phyloP scores from a whole-genome alignment of 2,888 invertebrate species.

The Blera fallax region DNA sequence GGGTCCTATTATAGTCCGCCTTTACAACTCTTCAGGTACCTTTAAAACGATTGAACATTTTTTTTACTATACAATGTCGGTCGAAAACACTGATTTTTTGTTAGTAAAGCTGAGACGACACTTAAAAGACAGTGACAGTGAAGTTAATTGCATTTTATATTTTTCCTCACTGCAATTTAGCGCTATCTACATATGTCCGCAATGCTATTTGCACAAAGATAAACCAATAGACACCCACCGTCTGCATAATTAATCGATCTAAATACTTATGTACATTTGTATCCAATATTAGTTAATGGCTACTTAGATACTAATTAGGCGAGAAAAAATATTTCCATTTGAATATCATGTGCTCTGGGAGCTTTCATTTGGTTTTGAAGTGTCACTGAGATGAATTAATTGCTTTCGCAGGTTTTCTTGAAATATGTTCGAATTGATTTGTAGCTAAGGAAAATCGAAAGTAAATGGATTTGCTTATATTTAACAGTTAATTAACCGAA shows the following conservation, averaged over 20 bases:
- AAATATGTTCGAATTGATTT: neutral
- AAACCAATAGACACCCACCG: neutral
- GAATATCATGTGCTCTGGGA: neutral
- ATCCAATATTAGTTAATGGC: neutral
- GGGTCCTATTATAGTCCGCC: too few relatives aligned
- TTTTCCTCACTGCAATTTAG: neutral
- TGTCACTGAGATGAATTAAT: neutral
- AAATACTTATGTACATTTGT: neutral
- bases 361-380: neutral
- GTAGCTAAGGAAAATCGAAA: neutral
- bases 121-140: neutral
- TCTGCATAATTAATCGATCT: neutral
- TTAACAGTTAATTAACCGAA: neutral
- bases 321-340: neutral
- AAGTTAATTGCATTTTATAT: neutral
- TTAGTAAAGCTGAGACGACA: neutral
- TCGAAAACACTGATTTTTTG: neutral
- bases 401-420: neutral
- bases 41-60: too few relatives aligned
- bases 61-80: too few relatives aligned
- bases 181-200: neutral
- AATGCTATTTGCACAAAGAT: neutral
- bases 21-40: too few relatives aligned
- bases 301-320: neutral
- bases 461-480: too few relatives aligned